These are phyloP conservation scores for Ditula angustiorana DNA, from an alignment of 2,888 invertebrate species.

Conservation along the genomic window DNA sequence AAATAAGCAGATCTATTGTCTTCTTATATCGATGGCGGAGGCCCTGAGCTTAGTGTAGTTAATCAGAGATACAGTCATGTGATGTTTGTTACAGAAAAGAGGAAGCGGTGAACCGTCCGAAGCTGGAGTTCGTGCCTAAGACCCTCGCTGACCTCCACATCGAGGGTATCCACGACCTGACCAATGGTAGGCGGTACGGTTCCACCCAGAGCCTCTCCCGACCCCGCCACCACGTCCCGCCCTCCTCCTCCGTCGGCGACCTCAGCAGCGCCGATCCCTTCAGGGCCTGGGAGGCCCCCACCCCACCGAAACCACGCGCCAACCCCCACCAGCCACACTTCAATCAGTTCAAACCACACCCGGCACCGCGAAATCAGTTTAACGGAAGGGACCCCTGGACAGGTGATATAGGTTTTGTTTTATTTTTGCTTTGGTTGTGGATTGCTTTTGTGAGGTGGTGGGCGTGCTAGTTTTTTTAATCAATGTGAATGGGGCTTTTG, in stretches of 20 bases:
- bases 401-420: slow-evolving; percentile 83
- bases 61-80: neutral
- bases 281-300: slow-evolving; percentile 72
- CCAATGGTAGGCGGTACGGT: slow-evolving; percentile 87
- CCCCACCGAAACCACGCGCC: slow-evolving; percentile 44
- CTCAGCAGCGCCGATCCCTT: slow-evolving; percentile 70
- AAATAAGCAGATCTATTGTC: too few relatives aligned
- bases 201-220: slow-evolving; percentile 79
- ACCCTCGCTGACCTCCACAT: slow-evolving; percentile 94
- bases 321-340: slow-evolving; percentile 43
- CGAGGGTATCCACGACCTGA: slow-evolving; percentile 90
- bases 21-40: too few relatives aligned
- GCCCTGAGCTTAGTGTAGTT: neutral
- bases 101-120: slow-evolving; percentile 95
- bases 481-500: neutral
- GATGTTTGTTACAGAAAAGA: slow-evolving; percentile 88
- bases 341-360: slow-evolving; percentile 65
- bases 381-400: slow-evolving; percentile 86
- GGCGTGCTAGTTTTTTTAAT: slow-evolving; percentile 13
- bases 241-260: slow-evolving; percentile 74
- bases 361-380: slow-evolving; percentile 73
- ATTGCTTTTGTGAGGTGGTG: slow-evolving; percentile 50
- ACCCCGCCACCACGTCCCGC: slow-evolving; percentile 66
- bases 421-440: slow-evolving; percentile 65
- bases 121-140: slow-evolving; percentile 96